These are phyloP conservation scores for Cyrtonyx montezumae DNA, from an alignment of 2,113 vertebrate species.

Conservation along the genomic window DNA sequence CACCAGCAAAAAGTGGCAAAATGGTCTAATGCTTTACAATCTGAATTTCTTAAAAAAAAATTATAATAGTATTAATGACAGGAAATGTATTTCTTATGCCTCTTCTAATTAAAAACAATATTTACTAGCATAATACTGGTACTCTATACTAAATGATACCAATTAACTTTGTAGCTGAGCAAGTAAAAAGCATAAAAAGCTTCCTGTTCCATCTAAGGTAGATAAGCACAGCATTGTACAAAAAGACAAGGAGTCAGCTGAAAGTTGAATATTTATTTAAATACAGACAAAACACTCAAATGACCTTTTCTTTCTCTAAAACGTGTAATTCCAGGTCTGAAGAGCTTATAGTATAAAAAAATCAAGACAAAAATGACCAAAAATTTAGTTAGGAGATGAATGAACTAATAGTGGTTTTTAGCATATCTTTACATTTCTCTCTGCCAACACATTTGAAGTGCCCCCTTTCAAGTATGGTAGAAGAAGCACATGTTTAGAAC, in stretches of 20 bases:
- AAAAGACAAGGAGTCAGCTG: neutral
- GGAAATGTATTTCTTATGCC: neutral
- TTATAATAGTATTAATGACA: neutral
- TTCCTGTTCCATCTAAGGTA: neutral
- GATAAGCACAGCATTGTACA: neutral
- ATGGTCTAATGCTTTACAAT: neutral
- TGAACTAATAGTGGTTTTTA: neutral
- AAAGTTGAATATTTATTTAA: neutral
- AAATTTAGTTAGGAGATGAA: neutral
- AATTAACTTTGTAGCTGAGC: neutral
- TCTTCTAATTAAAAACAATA: slow-evolving; percentile 18
- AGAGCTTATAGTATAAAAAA: neutral
- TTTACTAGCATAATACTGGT: neutral
- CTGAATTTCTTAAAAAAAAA: slow-evolving; percentile 5
- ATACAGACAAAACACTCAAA: neutral
- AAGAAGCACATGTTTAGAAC: neutral
- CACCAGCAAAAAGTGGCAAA: slow-evolving; percentile 54
- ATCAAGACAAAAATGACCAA: neutral
- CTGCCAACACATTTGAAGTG: neutral
- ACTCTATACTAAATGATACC: neutral
- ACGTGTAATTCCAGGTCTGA: neutral
- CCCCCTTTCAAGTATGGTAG: neutral
- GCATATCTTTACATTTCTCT: neutral
- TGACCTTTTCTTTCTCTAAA: neutral
- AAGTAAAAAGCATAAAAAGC: neutral